Evolutionary conservation across 2,113 vertebrate species (phyloP), one percentile per base, ranked within the genome.

Genomic region (Caranx melampygus): DNA sequence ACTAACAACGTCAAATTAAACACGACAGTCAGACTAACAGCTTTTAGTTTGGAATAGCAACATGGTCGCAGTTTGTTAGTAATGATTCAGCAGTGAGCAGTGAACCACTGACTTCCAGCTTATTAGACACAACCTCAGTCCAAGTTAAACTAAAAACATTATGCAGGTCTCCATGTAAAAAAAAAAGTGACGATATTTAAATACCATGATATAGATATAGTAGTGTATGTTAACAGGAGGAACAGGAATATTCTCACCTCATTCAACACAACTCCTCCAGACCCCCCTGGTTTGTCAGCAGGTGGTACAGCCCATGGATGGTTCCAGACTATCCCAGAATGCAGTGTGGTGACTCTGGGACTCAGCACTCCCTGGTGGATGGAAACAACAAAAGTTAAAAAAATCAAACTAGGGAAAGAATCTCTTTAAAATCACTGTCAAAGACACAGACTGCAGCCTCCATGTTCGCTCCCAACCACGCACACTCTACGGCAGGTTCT

Each of bases 251-350:
- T 33, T 76, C 86, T 89, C 67, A 92, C 91, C 93, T 94, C 92
- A 90, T 94, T 89, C 85, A 87, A 78, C 76, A 81, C 71, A 79
- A 80, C 67, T 69, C 81, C 81, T 81, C 82, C 84, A 81, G 79
- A 87, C 73, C 51, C 72, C 86, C 80, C 76, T 59, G 75, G 70
- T 82, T 76, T 72, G 82, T 92, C 85, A 91, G 86, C 83, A 82
- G 86, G 85, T 83, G 86, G 86, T 78, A 75, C 70, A 76, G 83
- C 90, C 92, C 92, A 90, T 89, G 78, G 83, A 93, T 81, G 72
- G 82, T 84, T 88, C 82, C 87, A 88, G 87, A 85, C 78, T 52
- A 40, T 85, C 85, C 89, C 83, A 90, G 82, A 89, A 87, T 78
- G 82, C 79, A 58, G 69, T 76, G 84, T n/a, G 79, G 81, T 60